These are phyloP conservation scores for Coryphaenoides rupestris DNA, from an alignment of 2,113 vertebrate genomes.

Conservation along the genomic window DNA sequence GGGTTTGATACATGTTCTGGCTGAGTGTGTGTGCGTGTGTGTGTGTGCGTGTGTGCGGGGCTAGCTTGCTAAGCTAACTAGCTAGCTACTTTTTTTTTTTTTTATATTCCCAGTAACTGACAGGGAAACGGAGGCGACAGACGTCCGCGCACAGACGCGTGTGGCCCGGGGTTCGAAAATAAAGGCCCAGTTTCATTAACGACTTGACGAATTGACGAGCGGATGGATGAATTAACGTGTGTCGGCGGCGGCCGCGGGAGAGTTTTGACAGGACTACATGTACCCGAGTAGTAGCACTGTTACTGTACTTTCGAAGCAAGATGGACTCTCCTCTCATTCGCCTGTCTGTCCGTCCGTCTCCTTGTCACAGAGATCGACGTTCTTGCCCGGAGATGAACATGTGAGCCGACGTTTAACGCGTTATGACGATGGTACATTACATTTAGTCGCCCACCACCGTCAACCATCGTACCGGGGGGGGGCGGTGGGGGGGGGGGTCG, in stretches of 20 bases:
- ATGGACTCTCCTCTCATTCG: conserved; percentile 91
- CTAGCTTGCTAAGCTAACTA: conserved; percentile 69
- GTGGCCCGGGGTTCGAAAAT: conserved; percentile 50
- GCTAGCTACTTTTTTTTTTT: conserved; percentile 77
- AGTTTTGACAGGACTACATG: conserved; percentile 67
- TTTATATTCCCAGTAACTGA: conserved; percentile 64
- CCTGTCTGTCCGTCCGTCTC: conserved; percentile 82
- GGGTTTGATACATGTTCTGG: conserved; percentile 78
- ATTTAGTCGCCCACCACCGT: conserved; percentile 21
- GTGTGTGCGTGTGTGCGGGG: too few relatives aligned
- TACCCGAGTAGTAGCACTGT: conserved; percentile 75
- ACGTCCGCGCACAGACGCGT: conserved; percentile 32
- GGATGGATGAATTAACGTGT: too few relatives aligned
- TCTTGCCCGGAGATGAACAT: conserved; percentile 87
- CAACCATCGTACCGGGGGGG: conserved; percentile 1
- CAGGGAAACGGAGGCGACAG: conserved; percentile 54
- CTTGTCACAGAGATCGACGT: conserved; percentile 92
- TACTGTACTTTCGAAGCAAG: conserved; percentile 87
- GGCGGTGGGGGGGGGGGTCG: too few relatives aligned
- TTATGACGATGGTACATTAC: neutral
- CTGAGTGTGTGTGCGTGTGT: too few relatives aligned
- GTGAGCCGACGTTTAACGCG: conserved; percentile 55
- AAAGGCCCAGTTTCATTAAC: conserved; percentile 66
- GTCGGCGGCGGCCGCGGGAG: conserved; percentile 62
- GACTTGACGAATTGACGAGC: conserved; percentile 31